phyloP scores from a whole-genome alignment of 1,140 invertebrate species.

The Episyrphus balteatus region DNA sequence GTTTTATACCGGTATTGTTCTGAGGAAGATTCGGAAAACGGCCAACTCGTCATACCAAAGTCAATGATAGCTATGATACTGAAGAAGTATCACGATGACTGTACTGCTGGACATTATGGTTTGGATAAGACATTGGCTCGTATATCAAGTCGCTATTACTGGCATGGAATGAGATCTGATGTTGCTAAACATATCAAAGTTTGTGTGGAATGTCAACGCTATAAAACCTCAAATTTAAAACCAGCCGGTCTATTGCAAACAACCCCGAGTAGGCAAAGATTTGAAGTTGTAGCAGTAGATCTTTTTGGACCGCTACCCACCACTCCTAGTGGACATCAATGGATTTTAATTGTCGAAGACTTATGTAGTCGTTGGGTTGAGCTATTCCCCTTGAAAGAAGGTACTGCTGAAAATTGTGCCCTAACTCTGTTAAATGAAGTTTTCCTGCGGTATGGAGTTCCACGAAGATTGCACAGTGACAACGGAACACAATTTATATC shows the following conservation, averaged over 20 bases:
- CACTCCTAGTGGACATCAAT: constrained; percentile 9
- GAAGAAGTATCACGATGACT: constrained; percentile 15
- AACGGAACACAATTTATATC: constrained; percentile 31
- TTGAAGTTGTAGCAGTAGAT: constrained; percentile 21
- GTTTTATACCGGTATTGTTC: constrained; percentile 4
- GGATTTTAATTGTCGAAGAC: constrained; percentile 28
- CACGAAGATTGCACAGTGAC: constrained; percentile 24
- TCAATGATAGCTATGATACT: constrained; percentile 7
- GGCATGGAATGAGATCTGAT: constrained; percentile 15
- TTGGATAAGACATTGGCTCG: constrained; percentile 12
- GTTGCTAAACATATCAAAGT: not conserved
- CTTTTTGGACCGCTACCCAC: constrained; percentile 23
- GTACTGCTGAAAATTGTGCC: constrained; percentile 26
- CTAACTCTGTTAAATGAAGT: constrained; percentile 22
- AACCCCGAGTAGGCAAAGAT: constrained; percentile 10
- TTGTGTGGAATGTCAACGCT: not conserved
- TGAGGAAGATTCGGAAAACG: constrained; percentile 10
- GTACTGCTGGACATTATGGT: constrained; percentile 22
- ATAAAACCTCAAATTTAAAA: constrained; percentile 17
- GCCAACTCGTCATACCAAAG: constrained; percentile 12
- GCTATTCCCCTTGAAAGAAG: constrained; percentile 18
- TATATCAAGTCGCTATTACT: constrained; percentile 16
- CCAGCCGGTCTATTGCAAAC: constrained; percentile 17
- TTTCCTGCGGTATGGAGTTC: constrained; percentile 29
- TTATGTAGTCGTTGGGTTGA: constrained; percentile 16